Conservation (phyloP, 2,888 invertebrate genomes). For the Ditylenchus weischeri region DNA sequence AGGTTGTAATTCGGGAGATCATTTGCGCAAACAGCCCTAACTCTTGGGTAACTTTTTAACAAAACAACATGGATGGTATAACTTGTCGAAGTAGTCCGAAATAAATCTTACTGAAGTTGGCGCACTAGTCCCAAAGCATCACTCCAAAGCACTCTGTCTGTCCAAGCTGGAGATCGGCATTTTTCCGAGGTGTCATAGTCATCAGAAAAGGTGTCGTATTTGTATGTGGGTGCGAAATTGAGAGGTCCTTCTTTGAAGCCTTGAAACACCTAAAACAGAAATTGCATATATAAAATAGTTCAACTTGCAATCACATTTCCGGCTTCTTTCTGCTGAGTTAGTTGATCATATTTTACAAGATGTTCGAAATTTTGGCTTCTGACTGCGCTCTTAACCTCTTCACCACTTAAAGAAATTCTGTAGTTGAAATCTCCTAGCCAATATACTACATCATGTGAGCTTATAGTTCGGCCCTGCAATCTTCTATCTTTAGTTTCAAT, state of each 20-base stretch:
- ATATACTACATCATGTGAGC: slow-evolving; percentile 94
- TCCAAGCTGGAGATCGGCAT: slow-evolving; percentile 93
- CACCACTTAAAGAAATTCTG: slow-evolving; percentile 82
- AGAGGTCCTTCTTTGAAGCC: slow-evolving; percentile 88
- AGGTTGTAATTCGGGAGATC: too few species aligned
- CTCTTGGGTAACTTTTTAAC: too few species aligned
- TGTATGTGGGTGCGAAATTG: slow-evolving; percentile 91
- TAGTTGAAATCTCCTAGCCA: slow-evolving; percentile 99
- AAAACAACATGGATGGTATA: too few species aligned
- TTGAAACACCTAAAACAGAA: slow-evolving; percentile 71
- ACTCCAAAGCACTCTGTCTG: slow-evolving; percentile 92
- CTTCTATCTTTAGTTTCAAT: background rate
- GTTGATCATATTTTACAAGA: slow-evolving; percentile 81
- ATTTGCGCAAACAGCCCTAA: too few species aligned
- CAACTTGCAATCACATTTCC: slow-evolving; percentile 52
- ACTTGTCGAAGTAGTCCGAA: too few species aligned
- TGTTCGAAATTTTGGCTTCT: slow-evolving; percentile 73
- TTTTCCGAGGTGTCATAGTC: slow-evolving; percentile 99
- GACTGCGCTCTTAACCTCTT: slow-evolving; percentile 74
- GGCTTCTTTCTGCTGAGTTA: slow-evolving; percentile 65
- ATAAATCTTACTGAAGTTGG: slow-evolving; percentile 31
- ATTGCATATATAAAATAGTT: background rate
- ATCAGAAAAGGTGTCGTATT: slow-evolving; percentile 95
- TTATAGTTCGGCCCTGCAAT: slow-evolving; percentile 74
- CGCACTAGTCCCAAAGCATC: slow-evolving; percentile 35